phyloP scores from a whole-genome alignment of 2,888 invertebrate species.

The Seira ritae region DNA sequence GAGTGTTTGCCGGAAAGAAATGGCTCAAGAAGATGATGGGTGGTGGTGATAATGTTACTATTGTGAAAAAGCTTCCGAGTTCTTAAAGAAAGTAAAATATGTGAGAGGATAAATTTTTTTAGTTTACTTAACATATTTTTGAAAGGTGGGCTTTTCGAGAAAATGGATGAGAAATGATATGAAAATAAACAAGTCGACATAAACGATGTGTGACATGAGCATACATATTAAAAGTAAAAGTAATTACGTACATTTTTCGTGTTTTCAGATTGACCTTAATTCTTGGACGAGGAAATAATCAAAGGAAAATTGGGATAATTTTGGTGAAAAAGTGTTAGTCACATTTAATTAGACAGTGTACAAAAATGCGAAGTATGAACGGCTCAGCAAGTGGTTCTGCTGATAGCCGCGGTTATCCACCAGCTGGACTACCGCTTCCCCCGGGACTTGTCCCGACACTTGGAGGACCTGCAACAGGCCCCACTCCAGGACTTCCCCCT shows the following conservation, averaged over 20 bases:
- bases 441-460: constrained; percentile 52
- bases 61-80: not conserved
- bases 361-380: constrained; percentile 70
- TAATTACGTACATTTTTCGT: not conserved
- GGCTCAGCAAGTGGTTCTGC: constrained; percentile 63
- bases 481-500: constrained; percentile 53
- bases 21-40: not conserved
- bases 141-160: not conserved
- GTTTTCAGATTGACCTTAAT: not conserved
- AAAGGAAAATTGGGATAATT: not conserved
- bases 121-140: no score
- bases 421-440: constrained; percentile 48
- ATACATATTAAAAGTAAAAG: no score
- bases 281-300: not conserved
- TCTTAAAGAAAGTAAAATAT: no score
- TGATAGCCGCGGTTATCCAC: constrained; percentile 66
- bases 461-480: constrained; percentile 49
- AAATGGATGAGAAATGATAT: not conserved
- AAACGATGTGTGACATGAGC: no score
- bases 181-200: not conserved
- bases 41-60: not conserved
- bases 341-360: not conserved
- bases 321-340: not conserved
- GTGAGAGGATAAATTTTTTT: no score
- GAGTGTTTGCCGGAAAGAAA: not conserved